Evolutionary conservation across 2,113 vertebrate genomes (phyloP).

Genomic region (Leptobrachium leishanense): DNA sequence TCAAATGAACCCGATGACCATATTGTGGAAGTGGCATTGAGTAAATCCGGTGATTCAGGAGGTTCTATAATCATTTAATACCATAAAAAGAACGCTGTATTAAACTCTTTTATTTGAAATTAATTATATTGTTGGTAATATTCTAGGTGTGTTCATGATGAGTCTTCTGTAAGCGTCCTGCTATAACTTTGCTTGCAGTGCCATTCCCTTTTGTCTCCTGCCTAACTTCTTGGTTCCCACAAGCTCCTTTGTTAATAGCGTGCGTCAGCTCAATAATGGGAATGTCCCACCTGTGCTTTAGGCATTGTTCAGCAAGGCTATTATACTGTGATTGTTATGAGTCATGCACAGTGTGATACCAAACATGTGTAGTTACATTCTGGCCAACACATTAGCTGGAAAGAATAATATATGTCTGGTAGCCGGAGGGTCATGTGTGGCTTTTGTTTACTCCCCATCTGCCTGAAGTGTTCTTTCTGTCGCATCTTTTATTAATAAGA

Average conservation of each 20-base stretch:
- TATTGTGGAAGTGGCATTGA: too few relatives aligned
- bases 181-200: not conserved
- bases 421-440: not conserved
- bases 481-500: not conserved
- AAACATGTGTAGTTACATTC: not conserved
- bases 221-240: not conserved
- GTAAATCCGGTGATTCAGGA: too few relatives aligned
- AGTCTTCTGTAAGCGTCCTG: not conserved
- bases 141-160: not conserved
- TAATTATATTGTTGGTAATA: not conserved
- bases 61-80: too few relatives aligned
- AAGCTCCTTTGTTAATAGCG: slow-evolving; percentile 1
- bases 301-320: slow-evolving; percentile 17
- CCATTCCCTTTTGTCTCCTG: too few relatives aligned
- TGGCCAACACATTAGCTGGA: not conserved
- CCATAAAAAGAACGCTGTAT: too few relatives aligned
- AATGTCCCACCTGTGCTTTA: slow-evolving; percentile 18
- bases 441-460: not conserved
- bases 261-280: slow-evolving; percentile 29
- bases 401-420: not conserved
- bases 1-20: too few relatives aligned
- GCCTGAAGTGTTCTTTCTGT: not conserved
- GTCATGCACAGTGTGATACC: not conserved
- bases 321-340: slow-evolving; percentile 20
- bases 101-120: too few relatives aligned